Conservation (phyloP, 2,113 vertebrate genomes). For the Aptenodytes forsteri region DNA sequence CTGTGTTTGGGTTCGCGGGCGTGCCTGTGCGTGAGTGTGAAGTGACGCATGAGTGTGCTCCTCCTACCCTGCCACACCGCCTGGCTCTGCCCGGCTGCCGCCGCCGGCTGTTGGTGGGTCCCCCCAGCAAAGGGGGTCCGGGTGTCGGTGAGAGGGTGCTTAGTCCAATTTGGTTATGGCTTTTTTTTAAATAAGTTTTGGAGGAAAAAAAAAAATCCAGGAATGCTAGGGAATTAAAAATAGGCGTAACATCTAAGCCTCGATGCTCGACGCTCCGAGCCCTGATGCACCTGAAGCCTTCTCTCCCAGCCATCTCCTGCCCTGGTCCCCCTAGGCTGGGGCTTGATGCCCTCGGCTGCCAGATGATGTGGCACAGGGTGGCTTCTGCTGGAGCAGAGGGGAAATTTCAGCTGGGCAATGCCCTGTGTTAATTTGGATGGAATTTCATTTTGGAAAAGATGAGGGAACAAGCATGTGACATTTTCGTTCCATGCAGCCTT, state of each 20-base stretch:
- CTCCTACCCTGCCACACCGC: background rate
- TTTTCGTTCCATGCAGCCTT: background rate
- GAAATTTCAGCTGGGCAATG: background rate
- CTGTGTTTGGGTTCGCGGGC: background rate
- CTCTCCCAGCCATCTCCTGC: background rate
- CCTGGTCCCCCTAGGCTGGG: rapidly evolving
- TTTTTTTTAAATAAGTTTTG: background rate
- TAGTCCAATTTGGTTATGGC: rapidly evolving
- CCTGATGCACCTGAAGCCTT: too few species aligned
- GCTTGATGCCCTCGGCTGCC: rapidly evolving
- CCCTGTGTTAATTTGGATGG: background rate
- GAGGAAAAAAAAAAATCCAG: background rate
- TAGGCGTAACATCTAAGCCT: background rate
- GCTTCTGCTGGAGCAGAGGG: background rate
- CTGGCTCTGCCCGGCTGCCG: background rate
- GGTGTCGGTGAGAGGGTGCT: background rate
- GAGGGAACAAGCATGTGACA: background rate
- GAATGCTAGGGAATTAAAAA: background rate
- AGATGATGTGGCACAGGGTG: background rate
- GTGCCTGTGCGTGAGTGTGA: background rate
- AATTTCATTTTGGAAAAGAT: background rate
- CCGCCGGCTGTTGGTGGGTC: rapidly evolving
- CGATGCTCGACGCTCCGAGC: too few species aligned
- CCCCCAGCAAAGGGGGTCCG: background rate
- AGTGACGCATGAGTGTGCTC: rapidly evolving